Evolutionary conservation across 2,888 invertebrate species (phyloP).

Genomic region (Pandemis heparana): DNA sequence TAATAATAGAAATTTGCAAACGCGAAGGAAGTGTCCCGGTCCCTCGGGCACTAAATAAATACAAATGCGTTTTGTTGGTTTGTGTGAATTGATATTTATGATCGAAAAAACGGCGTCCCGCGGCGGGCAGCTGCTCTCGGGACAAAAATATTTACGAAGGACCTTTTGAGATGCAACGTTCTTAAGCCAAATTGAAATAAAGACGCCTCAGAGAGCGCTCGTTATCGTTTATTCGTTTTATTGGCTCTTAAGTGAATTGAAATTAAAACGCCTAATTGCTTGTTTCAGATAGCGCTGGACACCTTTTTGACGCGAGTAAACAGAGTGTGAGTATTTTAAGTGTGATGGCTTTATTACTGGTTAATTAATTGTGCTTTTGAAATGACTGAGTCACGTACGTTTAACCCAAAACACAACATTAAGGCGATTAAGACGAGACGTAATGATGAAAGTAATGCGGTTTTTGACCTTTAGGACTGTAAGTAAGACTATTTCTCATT

Average conservation of each 20-base stretch:
- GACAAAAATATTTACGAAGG: conserved; percentile 51
- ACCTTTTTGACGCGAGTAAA: conserved; percentile 16
- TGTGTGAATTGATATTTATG: conserved; percentile 84
- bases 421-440: not conserved
- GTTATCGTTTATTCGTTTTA: conserved; percentile 23
- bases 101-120: conserved; percentile 77
- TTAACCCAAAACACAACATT: not conserved
- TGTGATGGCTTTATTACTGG: conserved; percentile 4
- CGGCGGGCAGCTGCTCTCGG: conserved; percentile 70
- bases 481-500: not conserved
- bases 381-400: not conserved
- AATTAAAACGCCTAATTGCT: conserved; percentile 14
- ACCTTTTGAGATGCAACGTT: conserved; percentile 34
- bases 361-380: not conserved
- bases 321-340: conserved; percentile 24
- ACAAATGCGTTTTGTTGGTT: conserved; percentile 79
- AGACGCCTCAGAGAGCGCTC: conserved; percentile 25
- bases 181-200: conserved; percentile 34
- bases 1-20: conserved; percentile 63
- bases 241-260: conserved; percentile 6
- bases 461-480: not conserved
- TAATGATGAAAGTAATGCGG: not conserved
- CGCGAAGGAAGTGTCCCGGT: conserved; percentile 68
- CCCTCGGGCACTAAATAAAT: conserved; percentile 75
- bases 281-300: conserved; percentile 37